phyloP scores from a whole-genome alignment of 2,797 vertebrate species.

The Geotrypetes seraphini region DNA sequence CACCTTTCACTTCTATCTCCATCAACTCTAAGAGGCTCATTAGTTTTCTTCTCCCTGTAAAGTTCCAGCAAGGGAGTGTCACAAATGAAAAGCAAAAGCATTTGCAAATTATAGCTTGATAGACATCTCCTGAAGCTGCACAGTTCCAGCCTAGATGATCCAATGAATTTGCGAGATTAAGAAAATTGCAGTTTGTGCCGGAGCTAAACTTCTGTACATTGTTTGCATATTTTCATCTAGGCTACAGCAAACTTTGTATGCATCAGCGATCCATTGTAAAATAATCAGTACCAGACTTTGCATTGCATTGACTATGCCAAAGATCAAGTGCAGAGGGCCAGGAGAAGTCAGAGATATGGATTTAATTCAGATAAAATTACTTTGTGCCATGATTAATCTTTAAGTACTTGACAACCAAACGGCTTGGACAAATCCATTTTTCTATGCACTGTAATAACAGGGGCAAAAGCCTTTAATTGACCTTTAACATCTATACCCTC shows the following conservation, averaged over 20 bases:
- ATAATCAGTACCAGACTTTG: not conserved
- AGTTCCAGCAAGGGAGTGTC: no score
- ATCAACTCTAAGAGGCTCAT: no score
- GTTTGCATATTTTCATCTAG: not conserved
- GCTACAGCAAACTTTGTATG: not conserved
- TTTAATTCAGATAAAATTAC: slow-evolving; percentile 12
- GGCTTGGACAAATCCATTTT: not conserved
- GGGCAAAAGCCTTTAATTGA: not conserved
- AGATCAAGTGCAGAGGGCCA: slow-evolving; percentile 6
- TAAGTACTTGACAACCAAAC: slow-evolving; percentile 1
- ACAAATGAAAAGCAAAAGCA: no score
- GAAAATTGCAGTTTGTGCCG: not conserved
- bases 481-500: not conserved
- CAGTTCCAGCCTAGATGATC: not conserved
- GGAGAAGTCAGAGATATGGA: slow-evolving; percentile 5
- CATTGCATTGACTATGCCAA: slow-evolving; percentile 1
- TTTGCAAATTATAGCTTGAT: no score
- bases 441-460: slow-evolving; percentile 1
- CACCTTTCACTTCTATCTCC: no score
- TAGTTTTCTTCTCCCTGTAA: no score
- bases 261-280: not conserved
- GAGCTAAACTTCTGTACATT: not conserved
- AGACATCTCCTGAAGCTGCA: fast-evolving
- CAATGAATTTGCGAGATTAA: not conserved
- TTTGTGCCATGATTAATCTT: slow-evolving; percentile 9